These are phyloP conservation scores for Zygothrica quintamaculata DNA, from an alignment of 2,888 invertebrate genomes.

Conservation along the genomic window DNA sequence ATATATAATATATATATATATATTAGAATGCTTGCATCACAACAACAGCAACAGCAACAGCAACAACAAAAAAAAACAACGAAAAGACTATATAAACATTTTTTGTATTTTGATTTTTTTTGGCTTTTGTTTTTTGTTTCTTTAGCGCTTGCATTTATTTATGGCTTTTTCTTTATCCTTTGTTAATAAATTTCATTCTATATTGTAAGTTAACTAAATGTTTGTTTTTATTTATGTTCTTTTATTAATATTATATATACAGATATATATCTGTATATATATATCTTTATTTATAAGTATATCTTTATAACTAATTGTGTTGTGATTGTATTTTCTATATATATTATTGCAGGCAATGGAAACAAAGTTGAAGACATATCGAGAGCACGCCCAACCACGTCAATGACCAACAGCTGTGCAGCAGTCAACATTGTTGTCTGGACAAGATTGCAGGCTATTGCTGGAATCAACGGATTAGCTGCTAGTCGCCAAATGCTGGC, in stretches of 20 bases:
- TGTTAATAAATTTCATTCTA: conserved; percentile 66
- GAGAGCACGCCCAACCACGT: conserved; percentile 83
- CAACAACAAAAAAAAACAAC: neutral
- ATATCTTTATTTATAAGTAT: conserved; percentile 9
- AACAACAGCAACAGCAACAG: no score
- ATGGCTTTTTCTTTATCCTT: no score
- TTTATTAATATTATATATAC: neutral
- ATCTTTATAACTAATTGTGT: no score
- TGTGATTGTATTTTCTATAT: no score
- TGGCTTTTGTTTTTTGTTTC: conserved; percentile 31
- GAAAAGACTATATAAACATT: neutral
- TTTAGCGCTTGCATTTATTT: conserved; percentile 66
- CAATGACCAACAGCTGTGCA: conserved; percentile 79
- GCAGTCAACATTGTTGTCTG: conserved; percentile 26
- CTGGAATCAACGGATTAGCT: conserved; percentile 48
- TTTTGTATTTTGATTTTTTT: conserved; percentile 26
- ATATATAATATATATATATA: no score
- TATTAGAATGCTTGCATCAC: no score
- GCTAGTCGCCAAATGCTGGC: conserved; percentile 27
- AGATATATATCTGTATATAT: no score
- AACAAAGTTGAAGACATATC: conserved; percentile 84
- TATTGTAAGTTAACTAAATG: conserved; percentile 43
- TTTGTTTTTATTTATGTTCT: conserved; percentile 38
- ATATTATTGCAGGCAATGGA: conserved; percentile 83
- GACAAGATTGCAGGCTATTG: conserved; percentile 21